Conservation (phyloP, 2,113 vertebrate species). For the Eulacestoma nigropectus region DNA sequence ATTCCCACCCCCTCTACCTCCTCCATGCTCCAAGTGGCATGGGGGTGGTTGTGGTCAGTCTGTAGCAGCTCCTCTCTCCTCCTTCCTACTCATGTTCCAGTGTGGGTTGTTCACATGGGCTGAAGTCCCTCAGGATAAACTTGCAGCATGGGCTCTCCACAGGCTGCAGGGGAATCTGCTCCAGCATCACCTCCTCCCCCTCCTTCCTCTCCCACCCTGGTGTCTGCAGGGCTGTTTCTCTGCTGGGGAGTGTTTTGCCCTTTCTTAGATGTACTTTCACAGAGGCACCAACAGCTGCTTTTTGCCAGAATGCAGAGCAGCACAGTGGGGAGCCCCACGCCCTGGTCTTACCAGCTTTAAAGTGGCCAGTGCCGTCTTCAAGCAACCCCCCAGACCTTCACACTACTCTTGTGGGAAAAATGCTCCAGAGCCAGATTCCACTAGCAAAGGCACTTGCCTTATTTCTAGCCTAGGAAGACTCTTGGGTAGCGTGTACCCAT, state of each 20-base stretch:
- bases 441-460: background rate
- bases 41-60: background rate
- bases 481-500: background rate
- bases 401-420: accelerated
- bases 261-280: background rate
- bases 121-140: background rate
- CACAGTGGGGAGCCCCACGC: background rate
- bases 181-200: background rate
- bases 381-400: background rate
- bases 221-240: background rate
- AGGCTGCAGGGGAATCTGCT: background rate
- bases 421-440: background rate
- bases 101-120: background rate
- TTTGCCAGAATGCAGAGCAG: background rate
- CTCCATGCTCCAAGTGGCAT: background rate
- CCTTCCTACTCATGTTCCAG: background rate
- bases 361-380: background rate
- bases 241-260: background rate
- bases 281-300: background rate
- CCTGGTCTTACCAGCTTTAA: background rate
- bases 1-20: background rate
- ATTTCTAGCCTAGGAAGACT: background rate
- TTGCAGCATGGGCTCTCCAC: background rate
- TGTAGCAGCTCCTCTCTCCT: background rate
- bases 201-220: background rate